Base-by-base conservation (phyloP, 2,888 invertebrate genomes). In the Graphium colonna region DNA sequence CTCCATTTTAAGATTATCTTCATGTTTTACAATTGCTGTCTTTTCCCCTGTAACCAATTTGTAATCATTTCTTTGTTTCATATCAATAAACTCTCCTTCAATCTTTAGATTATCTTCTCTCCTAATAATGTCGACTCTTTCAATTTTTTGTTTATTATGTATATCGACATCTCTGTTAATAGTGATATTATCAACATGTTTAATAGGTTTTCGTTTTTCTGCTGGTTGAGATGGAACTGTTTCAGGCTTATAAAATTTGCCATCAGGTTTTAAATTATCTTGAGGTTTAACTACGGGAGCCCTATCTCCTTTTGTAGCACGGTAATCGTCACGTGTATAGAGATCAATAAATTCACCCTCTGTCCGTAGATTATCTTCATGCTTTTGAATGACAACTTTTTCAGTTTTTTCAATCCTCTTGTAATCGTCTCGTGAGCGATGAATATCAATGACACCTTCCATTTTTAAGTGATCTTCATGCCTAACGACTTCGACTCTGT, bases 381-480 rank as follows among this genome's bases (percentile, higher is more conserved):
- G 87, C 68, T 79, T 90, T 47, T 83, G 82, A 40, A 90, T 89
- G 3, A 88, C 76, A 10, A 89, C 80, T 60, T 89, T 87, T 71
- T 92, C 91, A 54, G 89, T 84, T 62, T 77, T 91, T 43, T 90
- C 89, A 12, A 91, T 82, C 49, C 84, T 89, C 60, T 90, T 91
- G 63, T 89, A 91, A 63, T 92, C 92, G 64, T 91, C 92, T 49
- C 91, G 82, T 12, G 90, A 87, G 17, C 91, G 84, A 61, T 80
- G 84, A 8, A 79, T 69, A 59, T 91, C 89, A 48, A 92, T 90
- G 46, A 84, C 91, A 1, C 94, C 94, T 73, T 94, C 93, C 90
- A 94, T 92, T 69, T 88, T 91, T 1, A 94, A 77, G 69, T 94
- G 92, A 71, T 95, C 94, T 73, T 93, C 92, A 60, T 91, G 93